These are phyloP conservation scores for Macroteleia sp. DNA, from an alignment of 2,888 invertebrate species.

Conservation along the genomic window DNA sequence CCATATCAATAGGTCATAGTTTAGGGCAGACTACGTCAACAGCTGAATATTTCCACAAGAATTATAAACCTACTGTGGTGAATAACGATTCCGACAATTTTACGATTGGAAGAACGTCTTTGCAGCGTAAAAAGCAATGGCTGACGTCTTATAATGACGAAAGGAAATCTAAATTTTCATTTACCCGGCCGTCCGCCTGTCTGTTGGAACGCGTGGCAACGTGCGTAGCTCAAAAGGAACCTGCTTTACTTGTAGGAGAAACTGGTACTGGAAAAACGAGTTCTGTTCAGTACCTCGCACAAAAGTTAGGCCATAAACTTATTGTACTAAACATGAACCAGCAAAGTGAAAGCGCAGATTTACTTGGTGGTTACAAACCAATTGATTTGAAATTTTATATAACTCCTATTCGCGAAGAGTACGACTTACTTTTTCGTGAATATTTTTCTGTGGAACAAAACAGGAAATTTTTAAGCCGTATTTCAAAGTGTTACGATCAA, in stretches of 20 bases:
- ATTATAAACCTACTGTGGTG: slow-evolving; percentile 91
- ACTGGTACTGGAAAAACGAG: slow-evolving; percentile 99
- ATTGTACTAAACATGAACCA: slow-evolving; percentile 99
- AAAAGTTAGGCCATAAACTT: slow-evolving; percentile 92
- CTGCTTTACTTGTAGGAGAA: slow-evolving; percentile 97
- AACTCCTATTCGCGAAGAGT: slow-evolving; percentile 91
- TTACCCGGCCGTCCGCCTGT: slow-evolving; percentile 91
- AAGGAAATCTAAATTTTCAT: slow-evolving; percentile 88
- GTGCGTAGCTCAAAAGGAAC: slow-evolving; percentile 92
- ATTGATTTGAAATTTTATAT: slow-evolving; percentile 94
- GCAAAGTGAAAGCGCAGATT: slow-evolving; percentile 98
- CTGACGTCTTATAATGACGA: slow-evolving; percentile 73
- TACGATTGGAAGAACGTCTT: slow-evolving; percentile 88
- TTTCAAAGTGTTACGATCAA: slow-evolving; percentile 90
- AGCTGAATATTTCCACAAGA: slow-evolving; percentile 91
- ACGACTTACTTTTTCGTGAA: slow-evolving; percentile 91
- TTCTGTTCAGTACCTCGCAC: slow-evolving; percentile 93
- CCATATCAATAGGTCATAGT: slow-evolving; percentile 90
- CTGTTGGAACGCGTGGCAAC: slow-evolving; percentile 95
- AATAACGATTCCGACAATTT: slow-evolving; percentile 86
- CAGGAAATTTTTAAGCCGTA: slow-evolving; percentile 91
- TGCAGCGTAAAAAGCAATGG: slow-evolving; percentile 74
- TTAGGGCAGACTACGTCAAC: slow-evolving; percentile 93
- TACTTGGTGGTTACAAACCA: slow-evolving; percentile 98
- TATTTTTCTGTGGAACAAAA: slow-evolving; percentile 92